Base-by-base conservation (phyloP, 2,888 invertebrate species). In the Onchidella celtica region DNA sequence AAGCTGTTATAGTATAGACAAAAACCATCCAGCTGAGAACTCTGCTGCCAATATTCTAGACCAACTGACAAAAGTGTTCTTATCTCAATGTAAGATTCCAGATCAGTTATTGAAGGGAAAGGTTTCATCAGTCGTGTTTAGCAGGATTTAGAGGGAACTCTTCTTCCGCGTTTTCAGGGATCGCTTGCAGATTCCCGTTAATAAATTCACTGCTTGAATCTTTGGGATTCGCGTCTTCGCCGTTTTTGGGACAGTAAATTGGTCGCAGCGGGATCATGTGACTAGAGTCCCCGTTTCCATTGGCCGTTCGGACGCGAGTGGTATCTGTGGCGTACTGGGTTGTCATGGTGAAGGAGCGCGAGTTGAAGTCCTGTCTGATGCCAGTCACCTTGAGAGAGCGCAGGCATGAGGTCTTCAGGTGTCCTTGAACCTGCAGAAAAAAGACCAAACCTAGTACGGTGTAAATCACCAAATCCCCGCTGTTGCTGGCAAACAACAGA, bases 231-330 rank as follows among this genome's bases (percentile, higher is more conserved):
- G 27, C 21, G 4, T 38, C 76, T 3, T 66, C 63, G 17, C 17
- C 11, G 21, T 21, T 24, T 1, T 55, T 36, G 9, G 14, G 38
- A 24, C n/a, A 21, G 76, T 34, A 32, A 34, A 77, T 27, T 29
- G 66, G 76, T 63, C 61, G 34, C 17, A 77, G 76, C 0, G 76
- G 63, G 24, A 77, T 66, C 66, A 66, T 66, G 32, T 57, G 68
- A 36, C 57, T 34, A 3, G 68, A 40, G 2, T 69, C 73, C 2
- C 24, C 57, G 21, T 32, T 21, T 14, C 66, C 79, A 27, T 57
- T 66, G n/a, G 17, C 0, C 27, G 9, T 63, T 24, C 29, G 4
- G 17, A 11, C 29, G 24, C 79, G 73, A 27, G 3, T 74, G 11
- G 32, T 24, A 24, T 80, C 79, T 14, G 73, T 32, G 29, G 21